Evolutionary conservation across 1,140 invertebrate species (phyloP).

Genomic region (Dryas iulia): DNA sequence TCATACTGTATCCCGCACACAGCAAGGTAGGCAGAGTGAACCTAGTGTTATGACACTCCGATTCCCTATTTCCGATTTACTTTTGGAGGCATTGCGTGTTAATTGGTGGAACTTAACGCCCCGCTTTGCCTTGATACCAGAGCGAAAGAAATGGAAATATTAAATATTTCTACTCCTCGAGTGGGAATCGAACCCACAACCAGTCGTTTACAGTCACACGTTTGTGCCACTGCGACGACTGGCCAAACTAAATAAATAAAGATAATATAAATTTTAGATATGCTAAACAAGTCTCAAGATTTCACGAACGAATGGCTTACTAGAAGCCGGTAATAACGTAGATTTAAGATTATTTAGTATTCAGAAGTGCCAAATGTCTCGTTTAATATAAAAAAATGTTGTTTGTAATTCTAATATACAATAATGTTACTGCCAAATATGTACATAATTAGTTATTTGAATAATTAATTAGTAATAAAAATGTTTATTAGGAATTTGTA

Average conservation of each 20-base stretch:
- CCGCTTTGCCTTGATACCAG: too few relatives aligned
- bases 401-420: constrained; percentile 9
- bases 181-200: too few relatives aligned
- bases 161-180: too few relatives aligned
- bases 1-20: too few relatives aligned
- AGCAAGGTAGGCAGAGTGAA: too few relatives aligned
- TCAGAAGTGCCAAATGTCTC: constrained; percentile 28
- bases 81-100: too few relatives aligned
- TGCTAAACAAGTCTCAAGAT: not conserved
- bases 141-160: too few relatives aligned
- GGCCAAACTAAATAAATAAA: not conserved
- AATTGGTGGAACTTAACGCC: too few relatives aligned
- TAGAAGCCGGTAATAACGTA: not conserved
- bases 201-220: too few relatives aligned
- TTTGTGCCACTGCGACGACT: too few relatives aligned
- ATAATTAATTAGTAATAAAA: constrained; percentile 12
- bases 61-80: too few relatives aligned
- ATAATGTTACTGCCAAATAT: constrained; percentile 25
- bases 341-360: not conserved
- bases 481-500: not conserved
- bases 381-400: constrained; percentile 12
- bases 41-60: too few relatives aligned
- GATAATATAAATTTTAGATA: not conserved
- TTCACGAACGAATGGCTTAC: not conserved
- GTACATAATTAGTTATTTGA: constrained; percentile 15